Percentiles rank a stretch among this genome's conserved stretches.
phyloP scores from a whole-genome alignment of 30 jellyfish, hydroid and myxozoan species.

The Chrysaora quinquecirrha region DNA sequence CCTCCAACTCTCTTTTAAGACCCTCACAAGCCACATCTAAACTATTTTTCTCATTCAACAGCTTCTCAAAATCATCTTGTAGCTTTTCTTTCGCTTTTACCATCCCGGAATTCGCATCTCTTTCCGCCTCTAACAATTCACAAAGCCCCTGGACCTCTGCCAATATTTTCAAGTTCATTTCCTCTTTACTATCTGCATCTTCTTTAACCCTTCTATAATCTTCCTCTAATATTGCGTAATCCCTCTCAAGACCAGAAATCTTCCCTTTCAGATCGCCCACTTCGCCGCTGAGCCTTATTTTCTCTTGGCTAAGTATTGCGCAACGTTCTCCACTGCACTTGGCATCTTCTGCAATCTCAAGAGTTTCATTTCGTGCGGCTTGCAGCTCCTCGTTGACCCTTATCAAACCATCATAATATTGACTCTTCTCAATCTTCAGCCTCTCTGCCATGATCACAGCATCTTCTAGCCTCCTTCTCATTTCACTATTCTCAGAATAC shows the following conservation, averaged over 20 bases:
- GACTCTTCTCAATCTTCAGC: not conserved
- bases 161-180: too few species aligned
- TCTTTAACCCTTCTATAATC: not conserved
- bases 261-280: not conserved
- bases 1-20: not conserved
- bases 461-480: not conserved
- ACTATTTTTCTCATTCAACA: not conserved
- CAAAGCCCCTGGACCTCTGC: too few species aligned
- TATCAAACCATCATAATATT: not conserved
- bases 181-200: not conserved
- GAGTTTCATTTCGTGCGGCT: not conserved
- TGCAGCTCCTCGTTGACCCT: not conserved
- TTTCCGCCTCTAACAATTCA: too few species aligned
- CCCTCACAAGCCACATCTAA: too few species aligned
- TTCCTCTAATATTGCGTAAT: not conserved
- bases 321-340: not conserved
- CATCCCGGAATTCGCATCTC: too few species aligned
- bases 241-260: not conserved
- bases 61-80: not conserved
- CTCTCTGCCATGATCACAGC: not conserved
- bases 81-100: not conserved
- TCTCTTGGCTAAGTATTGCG: not conserved
- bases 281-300: not conserved
- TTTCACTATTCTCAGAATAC: not conserved
- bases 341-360: not conserved